Conservation (phyloP, 2,888 invertebrate species). For the Lepetodrilus schrolli region DNA sequence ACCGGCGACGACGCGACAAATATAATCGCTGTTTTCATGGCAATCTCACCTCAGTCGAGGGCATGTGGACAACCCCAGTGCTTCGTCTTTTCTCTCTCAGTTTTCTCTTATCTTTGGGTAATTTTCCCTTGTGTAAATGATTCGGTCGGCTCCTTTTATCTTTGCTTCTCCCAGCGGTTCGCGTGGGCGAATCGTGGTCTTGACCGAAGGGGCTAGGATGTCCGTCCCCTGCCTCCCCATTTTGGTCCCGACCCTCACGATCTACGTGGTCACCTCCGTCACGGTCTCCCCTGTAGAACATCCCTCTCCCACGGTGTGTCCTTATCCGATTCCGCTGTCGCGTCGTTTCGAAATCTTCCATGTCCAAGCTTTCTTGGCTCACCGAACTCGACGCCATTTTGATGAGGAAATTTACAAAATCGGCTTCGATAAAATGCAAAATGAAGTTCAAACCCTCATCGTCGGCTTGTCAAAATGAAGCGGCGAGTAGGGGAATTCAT, state of each 20-base stretch:
- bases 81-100: conserved; percentile 79
- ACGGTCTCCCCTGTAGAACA: conserved; percentile 41
- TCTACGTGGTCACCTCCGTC: conserved; percentile 47
- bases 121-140: conserved; percentile 79
- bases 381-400: conserved; percentile 80
- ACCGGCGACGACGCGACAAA: not conserved
- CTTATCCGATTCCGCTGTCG: conserved; percentile 78
- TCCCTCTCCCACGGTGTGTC: conserved; percentile 77
- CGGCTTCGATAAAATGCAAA: conserved; percentile 13
- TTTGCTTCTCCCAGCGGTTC: conserved; percentile 70
- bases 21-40: not conserved
- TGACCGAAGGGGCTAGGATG: conserved; percentile 35
- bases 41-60: conserved; percentile 79
- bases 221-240: conserved; percentile 41
- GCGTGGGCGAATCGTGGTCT: conserved; percentile 75
- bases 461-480: conserved; percentile 2
- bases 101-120: conserved; percentile 79
- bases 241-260: conserved; percentile 41
- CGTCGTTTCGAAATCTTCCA: conserved; percentile 78
- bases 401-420: not conserved
- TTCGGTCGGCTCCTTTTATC: conserved; percentile 77
- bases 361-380: conserved; percentile 79
- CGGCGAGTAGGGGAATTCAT: not conserved
- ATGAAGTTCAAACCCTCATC: not conserved
- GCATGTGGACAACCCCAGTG: conserved; percentile 80